Base-by-base conservation (phyloP, 2,888 invertebrate species). In the Drosophila rellima region DNA sequence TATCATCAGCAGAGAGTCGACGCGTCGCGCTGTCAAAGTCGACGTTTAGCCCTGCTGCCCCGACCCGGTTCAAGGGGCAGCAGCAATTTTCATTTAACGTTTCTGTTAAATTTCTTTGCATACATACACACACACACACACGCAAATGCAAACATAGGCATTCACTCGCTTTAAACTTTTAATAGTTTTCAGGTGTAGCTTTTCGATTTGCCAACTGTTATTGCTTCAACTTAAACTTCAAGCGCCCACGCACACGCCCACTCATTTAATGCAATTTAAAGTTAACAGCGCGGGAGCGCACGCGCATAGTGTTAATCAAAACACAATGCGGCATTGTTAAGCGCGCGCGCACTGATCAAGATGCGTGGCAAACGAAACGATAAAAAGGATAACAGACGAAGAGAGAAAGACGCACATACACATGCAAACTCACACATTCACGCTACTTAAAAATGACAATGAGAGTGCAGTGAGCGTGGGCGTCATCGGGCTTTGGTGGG, bases 161-260 rank as follows among this genome's bases (percentile, higher is more conserved):
- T 31, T 52, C 29, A 67, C 31, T 29, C 17, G 59, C 29, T 51
- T 37, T 8, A 8, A 31, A n/a, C 54, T 59, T 62, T 73, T 74
- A 83, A 86, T 87, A 72, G 84, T 26, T 78, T 72, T 71, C 82
- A 84, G 75, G 82, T 84, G 67, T 67, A 66, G 67, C 59, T 64
- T 65, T 66, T 50, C 56, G 65, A 70, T 64, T 78, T 77, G 70
- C 70, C 60, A 78, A 70, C 70, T 69, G 78, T 69, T 69, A 75
- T 78, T 69, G 60, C 44, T 67, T 29, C 17, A 52, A 45, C 35
- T 72, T 15, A 18, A 29, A 50, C 63, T 60, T 42, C 31, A 23
- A 50, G 47, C 52, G 40, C 52, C 26, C 31, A 29, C 39, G 52
- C 74, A 70, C 60, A 62, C 63, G 52, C 78, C 47, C 55, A 44